phyloP scores from a whole-genome alignment of 1,140 invertebrate genomes.

The Habropoda laboriosa region DNA sequence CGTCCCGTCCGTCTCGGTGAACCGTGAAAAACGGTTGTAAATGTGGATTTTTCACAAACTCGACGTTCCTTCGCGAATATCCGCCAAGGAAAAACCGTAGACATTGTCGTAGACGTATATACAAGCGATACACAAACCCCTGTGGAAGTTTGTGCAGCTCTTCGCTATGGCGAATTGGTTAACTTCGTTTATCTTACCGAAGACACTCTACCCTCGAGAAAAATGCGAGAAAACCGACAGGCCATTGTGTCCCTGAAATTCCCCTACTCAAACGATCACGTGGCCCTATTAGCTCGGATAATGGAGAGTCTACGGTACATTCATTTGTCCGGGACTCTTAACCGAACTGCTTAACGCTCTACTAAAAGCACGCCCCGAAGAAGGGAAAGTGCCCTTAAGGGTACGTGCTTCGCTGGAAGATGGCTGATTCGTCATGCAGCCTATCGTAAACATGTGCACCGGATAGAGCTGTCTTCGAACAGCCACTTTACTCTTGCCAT shows the following conservation, averaged over 20 bases:
- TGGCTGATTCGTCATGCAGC: constrained; percentile 30
- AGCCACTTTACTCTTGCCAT: background rate
- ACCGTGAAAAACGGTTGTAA: constrained; percentile 7
- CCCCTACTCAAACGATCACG: background rate
- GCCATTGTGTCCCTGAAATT: background rate
- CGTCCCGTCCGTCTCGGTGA: background rate
- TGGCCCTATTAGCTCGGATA: constrained; percentile 19
- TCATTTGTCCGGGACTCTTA: background rate
- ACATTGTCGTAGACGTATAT: no score
- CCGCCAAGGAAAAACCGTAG: no score
- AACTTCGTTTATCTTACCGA: background rate
- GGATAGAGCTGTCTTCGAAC: constrained; percentile 12
- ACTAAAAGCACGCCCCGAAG: constrained; percentile 4
- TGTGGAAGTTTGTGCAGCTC: no score
- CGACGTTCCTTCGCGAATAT: background rate
- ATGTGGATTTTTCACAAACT: background rate
- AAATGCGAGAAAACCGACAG: background rate
- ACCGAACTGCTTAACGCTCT: constrained; percentile 25
- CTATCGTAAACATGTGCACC: constrained; percentile 28
- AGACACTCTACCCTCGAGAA: background rate
- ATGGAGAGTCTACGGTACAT: background rate
- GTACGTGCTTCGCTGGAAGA: constrained; percentile 25
- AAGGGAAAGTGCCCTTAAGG: background rate
- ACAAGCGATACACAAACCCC: no score
- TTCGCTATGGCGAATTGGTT: no score